These are phyloP conservation scores for Seira musarum DNA, from an alignment of 2,888 invertebrate species.

Conservation along the genomic window DNA sequence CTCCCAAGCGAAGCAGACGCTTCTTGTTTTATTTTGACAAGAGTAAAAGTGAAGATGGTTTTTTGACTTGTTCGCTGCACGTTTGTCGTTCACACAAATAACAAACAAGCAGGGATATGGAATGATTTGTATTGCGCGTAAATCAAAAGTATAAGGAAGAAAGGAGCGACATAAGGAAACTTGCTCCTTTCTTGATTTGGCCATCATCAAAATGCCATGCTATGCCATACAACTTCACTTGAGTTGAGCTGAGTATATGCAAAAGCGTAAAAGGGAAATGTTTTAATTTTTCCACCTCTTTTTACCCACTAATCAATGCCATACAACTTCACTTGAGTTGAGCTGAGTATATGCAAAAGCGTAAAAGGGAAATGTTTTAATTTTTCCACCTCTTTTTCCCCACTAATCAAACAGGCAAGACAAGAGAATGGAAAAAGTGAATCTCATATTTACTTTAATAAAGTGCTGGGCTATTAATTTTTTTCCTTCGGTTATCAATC, in stretches of 20 bases:
- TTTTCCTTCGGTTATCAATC: no score
- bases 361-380: neutral
- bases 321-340: no score
- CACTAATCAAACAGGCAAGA: neutral
- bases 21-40: constrained; percentile 21
- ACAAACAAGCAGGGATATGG: constrained; percentile 13
- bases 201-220: no score
- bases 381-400: no score
- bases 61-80: constrained; percentile 2
- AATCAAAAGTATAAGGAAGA: constrained; percentile 37
- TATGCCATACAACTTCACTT: neutral
- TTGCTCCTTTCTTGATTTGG: constrained; percentile 49
- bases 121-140: constrained; percentile 41
- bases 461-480: no score
- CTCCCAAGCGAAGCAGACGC: no score
- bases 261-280: neutral
- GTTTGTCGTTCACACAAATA: neutral
- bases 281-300: no score
- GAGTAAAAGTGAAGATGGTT: constrained; percentile 50
- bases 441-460: no score
- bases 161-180: constrained; percentile 44
- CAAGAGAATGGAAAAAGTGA: no score
- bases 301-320: no score
- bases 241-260: no score
- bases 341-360: no score